Conservation (phyloP, 1,140 invertebrate species). For the Rhyacophila brunnea region DNA sequence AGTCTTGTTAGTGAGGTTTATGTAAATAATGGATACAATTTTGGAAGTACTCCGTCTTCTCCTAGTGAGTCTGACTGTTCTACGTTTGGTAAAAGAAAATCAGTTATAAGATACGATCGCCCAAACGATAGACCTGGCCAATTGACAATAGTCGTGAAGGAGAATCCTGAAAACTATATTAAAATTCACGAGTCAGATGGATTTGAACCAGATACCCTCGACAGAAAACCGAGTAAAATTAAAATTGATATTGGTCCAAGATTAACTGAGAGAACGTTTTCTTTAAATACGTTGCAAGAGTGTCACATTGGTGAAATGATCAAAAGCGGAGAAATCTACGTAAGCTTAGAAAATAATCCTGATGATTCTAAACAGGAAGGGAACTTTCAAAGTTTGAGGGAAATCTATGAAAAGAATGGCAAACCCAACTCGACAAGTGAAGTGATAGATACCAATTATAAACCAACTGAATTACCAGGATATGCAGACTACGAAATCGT, state of each 20-base stretch:
- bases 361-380: slow-evolving; percentile 28
- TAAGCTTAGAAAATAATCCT: too few relatives aligned
- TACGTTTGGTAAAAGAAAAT: slow-evolving; percentile 52
- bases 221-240: slow-evolving; percentile 72
- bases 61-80: slow-evolving; percentile 65
- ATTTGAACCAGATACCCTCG: slow-evolving; percentile 81
- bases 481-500: slow-evolving; percentile 32
- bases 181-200: slow-evolving; percentile 69
- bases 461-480: too few relatives aligned
- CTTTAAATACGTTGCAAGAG: slow-evolving; percentile 5
- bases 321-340: not conserved
- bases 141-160: slow-evolving; percentile 76
- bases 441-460: too few relatives aligned
- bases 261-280: slow-evolving; percentile 11
- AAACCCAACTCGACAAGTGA: too few relatives aligned
- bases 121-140: slow-evolving; percentile 64
- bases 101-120: slow-evolving; percentile 56
- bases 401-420: slow-evolving; percentile 65
- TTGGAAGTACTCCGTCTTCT: slow-evolving; percentile 59
- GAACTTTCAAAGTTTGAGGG: slow-evolving; percentile 66
- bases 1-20: slow-evolving; percentile 75
- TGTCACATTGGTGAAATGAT: not conserved
- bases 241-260: slow-evolving; percentile 36
- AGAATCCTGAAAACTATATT: slow-evolving; percentile 67
- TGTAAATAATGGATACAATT: slow-evolving; percentile 73